Conservation (phyloP, 2,888 invertebrate species). For the Stenchaetothrips biformis region DNA sequence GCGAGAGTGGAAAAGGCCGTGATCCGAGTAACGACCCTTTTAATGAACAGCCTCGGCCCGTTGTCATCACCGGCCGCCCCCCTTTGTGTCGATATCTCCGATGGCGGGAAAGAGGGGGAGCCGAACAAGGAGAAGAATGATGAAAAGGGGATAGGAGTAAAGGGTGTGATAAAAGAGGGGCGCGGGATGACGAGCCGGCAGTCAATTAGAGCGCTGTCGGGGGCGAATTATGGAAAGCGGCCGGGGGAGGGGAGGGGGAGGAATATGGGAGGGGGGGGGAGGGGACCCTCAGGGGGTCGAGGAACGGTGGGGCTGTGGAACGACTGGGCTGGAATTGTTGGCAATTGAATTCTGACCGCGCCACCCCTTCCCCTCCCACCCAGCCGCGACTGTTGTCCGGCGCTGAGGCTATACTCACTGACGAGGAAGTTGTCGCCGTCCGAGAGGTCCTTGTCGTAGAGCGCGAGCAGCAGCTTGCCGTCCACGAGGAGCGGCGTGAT, state of each 20-base stretch:
- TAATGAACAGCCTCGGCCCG: no score
- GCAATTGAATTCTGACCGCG: background rate
- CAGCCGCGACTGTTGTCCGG: background rate
- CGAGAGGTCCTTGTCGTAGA: conserved; percentile 67
- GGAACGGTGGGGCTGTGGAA: no score
- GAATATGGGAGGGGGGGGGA: background rate
- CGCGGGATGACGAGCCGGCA: background rate
- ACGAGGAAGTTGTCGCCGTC: conserved; percentile 68
- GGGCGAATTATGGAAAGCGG: background rate
- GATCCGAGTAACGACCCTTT: no score
- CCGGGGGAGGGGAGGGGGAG: background rate
- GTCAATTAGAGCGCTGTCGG: background rate
- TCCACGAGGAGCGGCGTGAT: conserved; percentile 64
- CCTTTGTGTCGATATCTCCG: background rate
- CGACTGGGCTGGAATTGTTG: background rate
- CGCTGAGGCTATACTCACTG: conserved; percentile 50
- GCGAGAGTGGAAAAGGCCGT: no score
- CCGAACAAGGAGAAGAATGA: background rate
- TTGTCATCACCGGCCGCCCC: no score
- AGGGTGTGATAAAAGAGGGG: background rate
- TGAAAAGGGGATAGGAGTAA: background rate
- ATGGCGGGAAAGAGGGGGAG: background rate
- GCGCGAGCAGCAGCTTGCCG: conserved; percentile 61
- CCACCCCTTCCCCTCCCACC: background rate
- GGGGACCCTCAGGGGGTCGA: background rate